These are phyloP conservation scores for Macrotis lagotis DNA, from an alignment of 2,113 vertebrate genomes.

Conservation along the genomic window DNA sequence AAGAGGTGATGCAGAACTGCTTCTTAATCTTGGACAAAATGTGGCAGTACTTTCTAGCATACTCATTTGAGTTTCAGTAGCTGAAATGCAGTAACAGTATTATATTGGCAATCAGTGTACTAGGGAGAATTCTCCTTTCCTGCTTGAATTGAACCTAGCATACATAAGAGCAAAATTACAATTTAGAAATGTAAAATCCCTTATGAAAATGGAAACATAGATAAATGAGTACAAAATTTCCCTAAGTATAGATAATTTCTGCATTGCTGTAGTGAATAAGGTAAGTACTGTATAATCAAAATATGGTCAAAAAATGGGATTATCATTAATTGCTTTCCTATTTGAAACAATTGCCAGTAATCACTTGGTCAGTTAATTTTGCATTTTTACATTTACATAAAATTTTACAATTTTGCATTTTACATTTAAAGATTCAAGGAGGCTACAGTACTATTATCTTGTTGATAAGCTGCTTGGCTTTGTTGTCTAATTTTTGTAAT, in stretches of 20 bases:
- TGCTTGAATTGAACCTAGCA: background rate
- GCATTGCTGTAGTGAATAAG: background rate
- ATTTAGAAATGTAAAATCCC: background rate
- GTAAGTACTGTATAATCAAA: background rate
- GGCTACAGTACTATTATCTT: background rate
- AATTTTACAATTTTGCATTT: too few relatives aligned
- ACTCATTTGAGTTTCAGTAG: background rate
- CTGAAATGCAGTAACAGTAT: background rate
- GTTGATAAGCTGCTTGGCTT: background rate
- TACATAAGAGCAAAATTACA: background rate
- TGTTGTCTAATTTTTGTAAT: background rate
- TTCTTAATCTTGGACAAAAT: constrained; percentile 3
- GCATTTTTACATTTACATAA: too few relatives aligned
- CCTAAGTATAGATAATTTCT: background rate
- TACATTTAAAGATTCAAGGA: constrained; percentile 5
- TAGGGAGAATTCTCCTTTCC: background rate
- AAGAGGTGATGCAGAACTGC: background rate
- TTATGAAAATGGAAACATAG: background rate
- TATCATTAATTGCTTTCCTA: constrained; percentile 30
- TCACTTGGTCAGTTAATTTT: background rate
- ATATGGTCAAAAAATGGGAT: background rate
- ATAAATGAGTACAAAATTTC: background rate
- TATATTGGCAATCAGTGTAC: background rate
- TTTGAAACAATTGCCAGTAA: background rate
- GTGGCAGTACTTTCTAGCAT: background rate